Conservation (phyloP, 2,797 vertebrate species). For the Apogon talboti region DNA sequence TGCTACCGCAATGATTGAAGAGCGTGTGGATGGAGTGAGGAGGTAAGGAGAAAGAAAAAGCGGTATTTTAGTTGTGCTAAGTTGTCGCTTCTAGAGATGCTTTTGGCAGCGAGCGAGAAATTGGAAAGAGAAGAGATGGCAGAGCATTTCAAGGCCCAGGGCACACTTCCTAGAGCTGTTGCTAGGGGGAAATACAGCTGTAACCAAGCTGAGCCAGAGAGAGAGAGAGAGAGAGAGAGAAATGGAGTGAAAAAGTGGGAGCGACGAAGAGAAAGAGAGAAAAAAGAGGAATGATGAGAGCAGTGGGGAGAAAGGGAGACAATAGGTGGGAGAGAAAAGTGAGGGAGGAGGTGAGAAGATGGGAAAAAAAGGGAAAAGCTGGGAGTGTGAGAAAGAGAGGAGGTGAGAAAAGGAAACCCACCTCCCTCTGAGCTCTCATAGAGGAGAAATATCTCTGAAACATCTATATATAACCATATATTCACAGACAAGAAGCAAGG, state of each 20-base stretch:
- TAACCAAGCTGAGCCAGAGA: constrained; percentile 27
- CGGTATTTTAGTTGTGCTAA: constrained; percentile 40
- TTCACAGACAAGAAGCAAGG: no score
- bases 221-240: constrained; percentile 10
- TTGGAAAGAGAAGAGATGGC: constrained; percentile 37
- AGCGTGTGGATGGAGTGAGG: neutral
- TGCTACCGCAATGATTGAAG: no score
- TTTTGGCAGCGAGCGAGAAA: constrained; percentile 41
- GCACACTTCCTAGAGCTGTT: constrained; percentile 48
- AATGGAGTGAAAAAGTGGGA: constrained; percentile 45
- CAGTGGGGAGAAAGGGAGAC: constrained; percentile 25
- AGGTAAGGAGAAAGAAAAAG: constrained; percentile 6
- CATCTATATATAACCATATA: neutral
- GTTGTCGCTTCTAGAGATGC: constrained; percentile 50
- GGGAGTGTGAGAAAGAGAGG: constrained; percentile 34
- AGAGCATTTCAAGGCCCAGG: constrained; percentile 46
- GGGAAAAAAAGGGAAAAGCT: neutral
- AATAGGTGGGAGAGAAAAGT: constrained; percentile 24
- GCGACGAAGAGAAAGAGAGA: constrained; percentile 16
- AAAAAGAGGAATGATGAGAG: constrained; percentile 27
- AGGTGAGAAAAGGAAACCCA: constrained; percentile 57
- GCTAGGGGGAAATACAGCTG: constrained; percentile 55
- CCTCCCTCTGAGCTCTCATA: constrained; percentile 16
- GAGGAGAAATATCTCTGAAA: constrained; percentile 12
- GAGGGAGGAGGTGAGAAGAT: constrained; percentile 22